These are phyloP conservation scores for Hemaris fuciformis DNA, from an alignment of 2,888 invertebrate species.

Conservation along the genomic window DNA sequence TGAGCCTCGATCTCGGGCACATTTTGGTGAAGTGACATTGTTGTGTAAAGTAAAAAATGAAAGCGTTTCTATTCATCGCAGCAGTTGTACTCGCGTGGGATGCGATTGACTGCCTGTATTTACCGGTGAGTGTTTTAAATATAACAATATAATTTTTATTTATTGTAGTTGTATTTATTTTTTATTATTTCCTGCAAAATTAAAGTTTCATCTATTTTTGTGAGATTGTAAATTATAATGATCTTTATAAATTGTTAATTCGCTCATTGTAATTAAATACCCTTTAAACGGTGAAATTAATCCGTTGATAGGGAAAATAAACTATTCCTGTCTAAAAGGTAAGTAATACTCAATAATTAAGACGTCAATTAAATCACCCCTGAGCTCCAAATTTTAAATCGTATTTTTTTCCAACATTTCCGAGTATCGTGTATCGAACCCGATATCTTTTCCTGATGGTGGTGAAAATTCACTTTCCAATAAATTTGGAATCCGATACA, in stretches of 20 bases:
- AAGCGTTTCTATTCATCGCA: constrained; percentile 51
- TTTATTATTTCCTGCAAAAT: no score
- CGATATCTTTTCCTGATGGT: neutral
- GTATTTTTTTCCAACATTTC: neutral
- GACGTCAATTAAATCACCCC: neutral
- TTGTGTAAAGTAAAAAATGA: constrained; percentile 53
- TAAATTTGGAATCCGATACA: neutral
- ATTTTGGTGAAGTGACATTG: constrained; percentile 52
- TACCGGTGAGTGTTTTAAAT: constrained; percentile 63
- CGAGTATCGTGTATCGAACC: neutral
- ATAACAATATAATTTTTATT: neutral
- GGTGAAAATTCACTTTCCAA: neutral
- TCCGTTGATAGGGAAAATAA: neutral
- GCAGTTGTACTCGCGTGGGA: constrained; percentile 56
- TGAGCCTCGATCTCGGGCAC: constrained; percentile 30
- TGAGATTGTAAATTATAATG: no score
- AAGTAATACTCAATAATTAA: neutral
- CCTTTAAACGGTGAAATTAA: no score
- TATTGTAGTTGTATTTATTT: no score
- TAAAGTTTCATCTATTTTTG: no score
- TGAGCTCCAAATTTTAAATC: neutral
- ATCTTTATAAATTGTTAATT: no score
- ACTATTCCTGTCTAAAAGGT: neutral
- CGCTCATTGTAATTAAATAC: no score
- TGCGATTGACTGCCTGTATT: constrained; percentile 53